Base-by-base conservation (phyloP, 2,113 vertebrate species). In the Dendropsophus ebraccatus region DNA sequence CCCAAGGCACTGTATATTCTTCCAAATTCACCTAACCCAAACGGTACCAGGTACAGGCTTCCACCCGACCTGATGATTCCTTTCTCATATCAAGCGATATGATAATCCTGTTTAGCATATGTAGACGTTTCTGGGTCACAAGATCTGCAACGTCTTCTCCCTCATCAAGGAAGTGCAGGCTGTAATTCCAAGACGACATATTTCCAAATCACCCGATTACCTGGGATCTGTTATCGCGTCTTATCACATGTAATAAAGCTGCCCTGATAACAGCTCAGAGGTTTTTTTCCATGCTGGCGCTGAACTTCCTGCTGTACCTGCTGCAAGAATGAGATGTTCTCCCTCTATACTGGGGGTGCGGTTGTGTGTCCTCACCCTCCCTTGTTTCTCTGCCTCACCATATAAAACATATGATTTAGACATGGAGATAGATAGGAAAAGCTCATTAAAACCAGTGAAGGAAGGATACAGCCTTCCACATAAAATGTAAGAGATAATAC, bases 141-240 rank as follows among this genome's bases (percentile, higher is more conserved):
- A 35, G 65, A 37, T 32, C 17, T 9, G 23, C 54, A 8, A 9
- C 52, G 54, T 58, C 54, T 62, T 62, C 60, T 65, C 32, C 30
- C 16, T 69, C 16, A 21, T 37, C 14, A 35, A 35, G 65, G 30
- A 35, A 69, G 65, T 69, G 30, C 30, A 35, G 65, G 28, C 65
- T 69, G 65, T 69, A 69, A 69, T 76, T 76, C 25, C 74, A 76
- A 32, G 47, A 52, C 14, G 19, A 77, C 47, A 77, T 25, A 60
- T 25, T 80, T 35, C n/a, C 37, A 60, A 25, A 35, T 58, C 32
- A 25, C 0, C 54, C 58, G 35, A 79, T 60, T 41, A 79, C 35
- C 30, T 52, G 52, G 35, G 23, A 45, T 13, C 23, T 37, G 32
- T 28, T 62, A 80, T 80, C 77, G 25, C 28, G 9, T 30, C 52